Base-by-base conservation (phyloP, 2,888 invertebrate genomes). In the Plutella xylostella region DNA sequence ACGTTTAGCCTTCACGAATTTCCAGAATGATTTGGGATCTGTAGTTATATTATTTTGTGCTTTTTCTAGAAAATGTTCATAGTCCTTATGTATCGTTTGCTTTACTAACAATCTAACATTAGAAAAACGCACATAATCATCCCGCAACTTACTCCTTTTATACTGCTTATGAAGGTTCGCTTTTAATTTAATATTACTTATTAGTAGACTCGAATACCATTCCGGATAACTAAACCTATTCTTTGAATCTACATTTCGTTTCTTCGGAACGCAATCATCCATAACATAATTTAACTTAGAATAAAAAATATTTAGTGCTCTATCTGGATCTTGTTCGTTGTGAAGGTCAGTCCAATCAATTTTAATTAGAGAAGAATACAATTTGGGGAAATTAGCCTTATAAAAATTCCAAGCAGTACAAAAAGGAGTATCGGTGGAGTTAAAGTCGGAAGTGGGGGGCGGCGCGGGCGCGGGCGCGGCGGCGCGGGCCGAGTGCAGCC, bases 1-100 rank as follows among this genome's bases (percentile, higher is more conserved):
- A 11, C 7, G 9, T 21, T 39, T 39, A 2, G 39, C 14, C 9
- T 39, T 39, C 9, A 39, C 18, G 3, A 14, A 14, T 3, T 2
- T 39, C 22, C 39, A 39, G 18, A 39, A 39, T 3, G 39, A 21
- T 15, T 39, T 39, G 12, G 39, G 39, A 25, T 39, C 39, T 15
- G 5, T 14, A 11, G 9, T 14, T 15, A 39, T 5, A 25, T 39
- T 11, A 2, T 21, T n/a, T 7, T 39, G 39, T 14, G 22, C 22
- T 2, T 22, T 14, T 2, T 39, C 6, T 2, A 15, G 39, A 14
- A 4, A 25, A 7, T 39, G 3, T n/a, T n/a, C n/a, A n/a, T n/a
- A n/a, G n/a, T n/a, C n/a, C n/a, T n/a, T n/a, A n/a, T n/a, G n/a
- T n/a, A n/a, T n/a, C n/a, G n/a, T n/a, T n/a, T n/a, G n/a, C n/a